These are phyloP conservation scores for Zygothrica quintamaculata DNA, from an alignment of 2,888 invertebrate species.

Conservation along the genomic window DNA sequence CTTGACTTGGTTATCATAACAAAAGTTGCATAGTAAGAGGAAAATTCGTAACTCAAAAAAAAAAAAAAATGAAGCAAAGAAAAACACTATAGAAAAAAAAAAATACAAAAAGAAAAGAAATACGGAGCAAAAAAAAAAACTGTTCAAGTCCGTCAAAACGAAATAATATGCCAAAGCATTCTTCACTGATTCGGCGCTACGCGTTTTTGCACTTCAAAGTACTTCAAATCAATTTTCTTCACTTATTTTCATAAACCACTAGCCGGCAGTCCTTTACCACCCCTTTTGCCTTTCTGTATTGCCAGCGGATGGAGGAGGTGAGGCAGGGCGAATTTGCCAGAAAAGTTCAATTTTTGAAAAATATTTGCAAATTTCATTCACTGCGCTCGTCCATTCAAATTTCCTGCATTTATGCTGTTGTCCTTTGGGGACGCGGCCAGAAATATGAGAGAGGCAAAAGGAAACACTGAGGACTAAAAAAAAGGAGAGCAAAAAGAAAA, in stretches of 20 bases:
- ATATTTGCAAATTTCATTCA: slow-evolving; percentile 82
- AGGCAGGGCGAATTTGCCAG: slow-evolving; percentile 75
- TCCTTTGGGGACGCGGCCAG: slow-evolving; percentile 64
- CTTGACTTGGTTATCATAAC: slow-evolving; percentile 77
- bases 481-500: slow-evolving; percentile 27
- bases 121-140: slow-evolving; percentile 12
- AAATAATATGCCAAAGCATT: slow-evolving; percentile 78
- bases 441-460: slow-evolving; percentile 39
- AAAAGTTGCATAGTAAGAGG: slow-evolving; percentile 58
- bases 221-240: slow-evolving; percentile 81
- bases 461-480: slow-evolving; percentile 17
- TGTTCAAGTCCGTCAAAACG: slow-evolving; percentile 55
- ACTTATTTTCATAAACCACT: slow-evolving; percentile 76
- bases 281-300: background rate
- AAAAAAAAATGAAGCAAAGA: slow-evolving; percentile 7
- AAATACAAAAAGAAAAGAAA: slow-evolving; percentile 1
- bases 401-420: slow-evolving; percentile 79
- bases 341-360: slow-evolving; percentile 82
- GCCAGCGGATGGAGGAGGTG: too few relatives aligned
- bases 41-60: slow-evolving; percentile 6
- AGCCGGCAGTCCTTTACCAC: slow-evolving; percentile 46
- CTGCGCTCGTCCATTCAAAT: slow-evolving; percentile 82
- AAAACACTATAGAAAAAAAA: slow-evolving; percentile 26
- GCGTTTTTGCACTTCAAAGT: slow-evolving; percentile 79
- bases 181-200: slow-evolving; percentile 79